Percentiles rank a stretch among this genome's conserved stretches.
phyloP scores from a whole-genome alignment of 2,113 vertebrate genomes.

The Probosciger aterrimus region DNA sequence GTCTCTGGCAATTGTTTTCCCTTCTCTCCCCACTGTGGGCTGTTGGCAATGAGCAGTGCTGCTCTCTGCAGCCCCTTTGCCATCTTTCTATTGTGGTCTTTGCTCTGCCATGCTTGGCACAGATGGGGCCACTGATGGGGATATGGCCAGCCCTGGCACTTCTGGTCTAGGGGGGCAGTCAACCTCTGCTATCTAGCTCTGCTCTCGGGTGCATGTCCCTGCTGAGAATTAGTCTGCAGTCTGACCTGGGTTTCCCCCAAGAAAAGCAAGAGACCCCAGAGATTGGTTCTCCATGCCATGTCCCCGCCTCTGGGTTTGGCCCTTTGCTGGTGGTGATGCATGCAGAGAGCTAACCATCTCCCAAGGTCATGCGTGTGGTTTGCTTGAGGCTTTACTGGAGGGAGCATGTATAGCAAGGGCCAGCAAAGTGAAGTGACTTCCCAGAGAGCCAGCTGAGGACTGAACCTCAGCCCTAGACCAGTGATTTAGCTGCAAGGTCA shows the following conservation, averaged over 20 bases:
- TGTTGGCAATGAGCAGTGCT: rapidly evolving
- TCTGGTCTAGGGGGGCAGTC: background rate
- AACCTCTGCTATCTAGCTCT: rapidly evolving
- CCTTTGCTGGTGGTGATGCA: background rate
- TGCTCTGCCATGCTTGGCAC: rapidly evolving
- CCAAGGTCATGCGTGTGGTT: background rate
- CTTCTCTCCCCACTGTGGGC: background rate
- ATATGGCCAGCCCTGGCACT: rapidly evolving
- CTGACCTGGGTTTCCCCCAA: background rate
- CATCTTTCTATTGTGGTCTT: rapidly evolving
- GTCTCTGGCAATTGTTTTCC: background rate
- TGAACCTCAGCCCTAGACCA: background rate
- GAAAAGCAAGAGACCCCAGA: background rate
- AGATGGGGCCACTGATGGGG: background rate
- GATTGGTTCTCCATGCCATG: background rate
- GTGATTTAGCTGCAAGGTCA: background rate
- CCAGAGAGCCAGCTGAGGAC: background rate
- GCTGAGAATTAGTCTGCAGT: background rate
- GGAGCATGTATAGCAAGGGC: background rate
- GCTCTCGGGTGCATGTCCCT: rapidly evolving
- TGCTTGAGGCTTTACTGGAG: background rate
- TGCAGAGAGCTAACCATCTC: background rate
- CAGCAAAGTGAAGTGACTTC: background rate
- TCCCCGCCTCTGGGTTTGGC: background rate
- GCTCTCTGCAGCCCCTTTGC: rapidly evolving